phyloP scores from a whole-genome alignment of 2,797 vertebrate species.

The Phaenicophaeus curvirostris region DNA sequence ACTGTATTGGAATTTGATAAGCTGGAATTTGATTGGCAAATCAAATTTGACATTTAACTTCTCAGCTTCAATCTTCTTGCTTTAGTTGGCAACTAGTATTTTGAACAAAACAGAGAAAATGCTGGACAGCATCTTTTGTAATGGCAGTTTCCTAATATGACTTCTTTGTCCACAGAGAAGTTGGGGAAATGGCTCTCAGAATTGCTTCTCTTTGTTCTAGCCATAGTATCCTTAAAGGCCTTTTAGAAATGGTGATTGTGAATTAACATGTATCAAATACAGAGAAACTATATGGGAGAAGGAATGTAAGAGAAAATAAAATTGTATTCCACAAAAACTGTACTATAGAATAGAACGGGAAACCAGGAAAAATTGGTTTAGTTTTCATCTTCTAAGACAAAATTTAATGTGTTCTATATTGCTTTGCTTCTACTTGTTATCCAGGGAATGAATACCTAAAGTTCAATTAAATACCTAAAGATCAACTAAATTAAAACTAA shows the following conservation, averaged over 20 bases:
- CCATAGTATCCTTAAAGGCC: background rate
- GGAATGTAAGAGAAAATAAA: background rate
- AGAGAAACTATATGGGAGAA: background rate
- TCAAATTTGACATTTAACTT: rapidly evolving
- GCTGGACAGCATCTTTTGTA: background rate
- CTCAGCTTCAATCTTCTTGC: background rate
- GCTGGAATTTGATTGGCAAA: background rate
- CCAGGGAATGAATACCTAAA: background rate
- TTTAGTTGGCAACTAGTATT: background rate
- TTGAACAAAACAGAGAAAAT: constrained; percentile 8
- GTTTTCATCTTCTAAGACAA: background rate
- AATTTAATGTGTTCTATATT: background rate
- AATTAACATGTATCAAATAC: background rate
- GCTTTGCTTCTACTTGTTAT: background rate
- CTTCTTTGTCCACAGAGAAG: background rate
- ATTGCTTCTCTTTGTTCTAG: background rate
- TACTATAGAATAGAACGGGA: background rate
- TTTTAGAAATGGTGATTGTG: background rate
- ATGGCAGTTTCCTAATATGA: background rate
- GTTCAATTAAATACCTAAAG: background rate
- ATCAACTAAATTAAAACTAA: background rate
- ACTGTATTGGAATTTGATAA: background rate
- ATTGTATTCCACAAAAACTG: background rate
- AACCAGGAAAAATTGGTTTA: background rate
- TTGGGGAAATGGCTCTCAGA: background rate